Evolutionary conservation across 2,888 invertebrate genomes (phyloP).

Genomic region (Drosophila longiperda): DNA sequence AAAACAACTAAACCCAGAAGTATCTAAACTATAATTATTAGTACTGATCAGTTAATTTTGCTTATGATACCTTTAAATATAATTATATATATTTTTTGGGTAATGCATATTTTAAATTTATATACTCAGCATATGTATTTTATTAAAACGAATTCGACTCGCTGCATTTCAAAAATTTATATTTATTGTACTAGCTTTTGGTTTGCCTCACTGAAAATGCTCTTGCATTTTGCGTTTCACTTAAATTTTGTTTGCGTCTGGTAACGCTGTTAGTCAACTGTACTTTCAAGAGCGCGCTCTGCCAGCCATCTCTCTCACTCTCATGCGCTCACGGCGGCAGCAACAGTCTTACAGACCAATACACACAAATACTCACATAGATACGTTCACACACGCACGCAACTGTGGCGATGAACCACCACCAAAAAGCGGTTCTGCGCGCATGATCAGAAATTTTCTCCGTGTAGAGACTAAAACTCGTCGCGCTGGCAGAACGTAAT

Average conservation of each 20-base stretch:
- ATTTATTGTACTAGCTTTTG: conserved; percentile 4
- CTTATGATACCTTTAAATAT: neutral
- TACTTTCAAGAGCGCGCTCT: conserved; percentile 78
- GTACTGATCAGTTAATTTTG: neutral
- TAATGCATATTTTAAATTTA: neutral
- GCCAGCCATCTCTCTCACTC: conserved; percentile 81
- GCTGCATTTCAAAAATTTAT: neutral
- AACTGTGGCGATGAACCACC: conserved; percentile 51
- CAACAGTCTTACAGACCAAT: conserved; percentile 53
- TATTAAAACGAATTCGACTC: neutral
- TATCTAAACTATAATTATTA: neutral
- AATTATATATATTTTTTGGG: neutral
- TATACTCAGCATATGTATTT: neutral
- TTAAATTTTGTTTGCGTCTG: conserved; percentile 61
- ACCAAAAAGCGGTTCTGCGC: conserved; percentile 60
- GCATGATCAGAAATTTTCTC: conserved; percentile 78
- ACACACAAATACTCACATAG: conserved; percentile 26
- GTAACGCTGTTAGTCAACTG: conserved; percentile 75
- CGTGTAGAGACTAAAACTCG: conserved; percentile 70
- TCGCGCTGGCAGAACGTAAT: conserved; percentile 79
- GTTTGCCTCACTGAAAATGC: conserved; percentile 40
- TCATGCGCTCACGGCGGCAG: conserved; percentile 50
- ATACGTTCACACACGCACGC: conserved; percentile 24
- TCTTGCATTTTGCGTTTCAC: conserved; percentile 61
- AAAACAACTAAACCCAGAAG: neutral